Evolutionary conservation across 2,113 vertebrate species (phyloP).

Genomic region (Todiramphus chloris): DNA sequence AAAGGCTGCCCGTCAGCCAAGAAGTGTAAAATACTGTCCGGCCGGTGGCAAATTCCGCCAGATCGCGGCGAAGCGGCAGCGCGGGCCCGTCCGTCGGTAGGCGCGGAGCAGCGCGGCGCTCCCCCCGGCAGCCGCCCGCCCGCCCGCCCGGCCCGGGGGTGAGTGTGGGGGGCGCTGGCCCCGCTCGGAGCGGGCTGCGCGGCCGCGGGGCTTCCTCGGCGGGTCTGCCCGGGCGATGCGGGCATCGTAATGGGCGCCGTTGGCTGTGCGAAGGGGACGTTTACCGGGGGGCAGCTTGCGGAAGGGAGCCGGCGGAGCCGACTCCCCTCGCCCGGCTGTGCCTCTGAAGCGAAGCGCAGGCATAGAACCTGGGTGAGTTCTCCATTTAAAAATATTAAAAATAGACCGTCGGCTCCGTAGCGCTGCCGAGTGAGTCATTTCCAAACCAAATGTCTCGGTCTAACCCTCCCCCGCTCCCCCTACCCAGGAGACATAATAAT

Average conservation of each 20-base stretch:
- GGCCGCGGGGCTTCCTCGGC: not conserved
- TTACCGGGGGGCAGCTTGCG: too few species aligned
- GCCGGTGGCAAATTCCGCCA: not conserved
- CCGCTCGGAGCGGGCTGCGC: not conserved
- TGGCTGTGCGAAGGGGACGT: not conserved
- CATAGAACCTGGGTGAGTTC: not conserved
- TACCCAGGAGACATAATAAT: not conserved
- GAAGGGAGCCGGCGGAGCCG: not conserved
- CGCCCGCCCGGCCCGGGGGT: not conserved
- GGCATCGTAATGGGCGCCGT: not conserved
- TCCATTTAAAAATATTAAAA: slow-evolving; percentile 8
- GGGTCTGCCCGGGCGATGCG: not conserved
- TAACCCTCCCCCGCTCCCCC: not conserved
- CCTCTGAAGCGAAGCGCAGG: not conserved
- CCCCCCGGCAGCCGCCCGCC: not conserved
- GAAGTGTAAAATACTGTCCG: not conserved
- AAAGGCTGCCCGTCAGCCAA: not conserved
- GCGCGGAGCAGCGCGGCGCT: not conserved
- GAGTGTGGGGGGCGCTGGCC: not conserved
- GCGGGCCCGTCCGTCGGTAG: not conserved
- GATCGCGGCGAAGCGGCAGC: not conserved
- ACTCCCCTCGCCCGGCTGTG: not conserved
- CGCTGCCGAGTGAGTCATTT: slow-evolving; percentile 46
- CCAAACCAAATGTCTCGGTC: not conserved
- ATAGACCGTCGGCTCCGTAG: not conserved